Evolutionary conservation across 2,113 vertebrate species (phyloP), one percentile per base, ranked within the genome.

Genomic region (Canis aureus): DNA sequence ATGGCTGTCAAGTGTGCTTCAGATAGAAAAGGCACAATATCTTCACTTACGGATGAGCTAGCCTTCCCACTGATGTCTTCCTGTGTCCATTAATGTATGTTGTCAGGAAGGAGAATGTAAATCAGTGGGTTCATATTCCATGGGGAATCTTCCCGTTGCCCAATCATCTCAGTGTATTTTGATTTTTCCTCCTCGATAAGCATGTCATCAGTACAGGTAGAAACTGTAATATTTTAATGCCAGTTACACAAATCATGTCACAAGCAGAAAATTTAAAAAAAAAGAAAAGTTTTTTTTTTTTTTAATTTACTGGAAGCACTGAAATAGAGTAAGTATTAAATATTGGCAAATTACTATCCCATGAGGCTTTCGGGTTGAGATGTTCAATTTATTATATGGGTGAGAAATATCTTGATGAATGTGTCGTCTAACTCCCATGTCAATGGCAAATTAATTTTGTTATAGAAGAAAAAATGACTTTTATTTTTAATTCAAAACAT

Each of bases 401-500:
- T 84, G 64, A 66, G 67, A 82, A 96, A 57, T 59, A 73, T 71
- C 83, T 79, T 55, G 35, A 64, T 81, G 73, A 49, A 71, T 74
- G 97, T 95, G 82, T 90, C 64, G 25, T 94, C 96, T 69, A 95
- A 88, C 64, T 96, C 35, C 53, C 55, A 53, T 43, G 84, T 79
- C 35, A 96, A 17, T 90, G 78, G 94, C 94, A 94, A 86, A 83
- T 84, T 88, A 93, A 97, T 88, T 97, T 93, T 97, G 53, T 95
- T 97, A 57, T 89, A 96, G 96, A 83, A 67, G 74, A 80, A 81
- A 94, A 90, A 62, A 53, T 32, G 29, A 22, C 59, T 93, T 88
- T 87, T 98, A 96, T 96, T 96, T 97, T 85, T 94, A 96, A 96
- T 13, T 73, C 43, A 92, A 96, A 97, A 92, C 83, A 79, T 81